These are phyloP conservation scores for Rugalucina vietnamica DNA, from an alignment of 2,888 invertebrate genomes.

Conservation along the genomic window DNA sequence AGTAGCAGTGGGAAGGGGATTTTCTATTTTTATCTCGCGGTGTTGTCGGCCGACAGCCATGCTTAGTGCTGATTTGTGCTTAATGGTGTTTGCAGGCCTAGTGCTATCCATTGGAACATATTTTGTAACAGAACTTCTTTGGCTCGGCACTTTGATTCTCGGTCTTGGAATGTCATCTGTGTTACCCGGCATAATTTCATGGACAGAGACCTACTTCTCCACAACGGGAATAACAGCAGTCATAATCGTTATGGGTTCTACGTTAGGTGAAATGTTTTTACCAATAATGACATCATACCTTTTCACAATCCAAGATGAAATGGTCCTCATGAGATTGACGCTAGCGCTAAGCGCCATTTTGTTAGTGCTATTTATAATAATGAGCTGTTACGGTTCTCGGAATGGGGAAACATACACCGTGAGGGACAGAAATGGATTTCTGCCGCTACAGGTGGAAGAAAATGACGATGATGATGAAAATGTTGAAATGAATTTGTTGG, in stretches of 20 bases:
- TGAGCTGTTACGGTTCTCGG: constrained; percentile 81
- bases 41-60: constrained; percentile 82
- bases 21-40: constrained; percentile 83
- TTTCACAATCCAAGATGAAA: constrained; percentile 78
- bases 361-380: constrained; percentile 76
- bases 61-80: constrained; percentile 81
- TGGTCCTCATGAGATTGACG: constrained; percentile 83
- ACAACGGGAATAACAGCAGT: constrained; percentile 84
- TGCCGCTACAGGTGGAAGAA: constrained; percentile 71
- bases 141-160: constrained; percentile 83
- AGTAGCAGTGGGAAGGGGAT: constrained; percentile 83
- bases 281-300: constrained; percentile 83
- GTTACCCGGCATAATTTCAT: constrained; percentile 84
- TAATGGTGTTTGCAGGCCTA: constrained; percentile 79
- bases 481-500: constrained; percentile 66
- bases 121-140: constrained; percentile 77
- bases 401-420: constrained; percentile 38
- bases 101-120: constrained; percentile 80
- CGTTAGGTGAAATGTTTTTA: constrained; percentile 84
- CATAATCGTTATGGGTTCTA: constrained; percentile 84
- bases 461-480: constrained; percentile 64
- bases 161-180: constrained; percentile 85
- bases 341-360: constrained; percentile 75
- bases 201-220: constrained; percentile 84
- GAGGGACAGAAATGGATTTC: constrained; percentile 68